A percentile compares a stretch with the other conserved stretches of the same genome.
These are phyloP conservation scores for Anagyrus pseudococci DNA, from an alignment of 2,888 invertebrate genomes.

Conservation along the genomic window DNA sequence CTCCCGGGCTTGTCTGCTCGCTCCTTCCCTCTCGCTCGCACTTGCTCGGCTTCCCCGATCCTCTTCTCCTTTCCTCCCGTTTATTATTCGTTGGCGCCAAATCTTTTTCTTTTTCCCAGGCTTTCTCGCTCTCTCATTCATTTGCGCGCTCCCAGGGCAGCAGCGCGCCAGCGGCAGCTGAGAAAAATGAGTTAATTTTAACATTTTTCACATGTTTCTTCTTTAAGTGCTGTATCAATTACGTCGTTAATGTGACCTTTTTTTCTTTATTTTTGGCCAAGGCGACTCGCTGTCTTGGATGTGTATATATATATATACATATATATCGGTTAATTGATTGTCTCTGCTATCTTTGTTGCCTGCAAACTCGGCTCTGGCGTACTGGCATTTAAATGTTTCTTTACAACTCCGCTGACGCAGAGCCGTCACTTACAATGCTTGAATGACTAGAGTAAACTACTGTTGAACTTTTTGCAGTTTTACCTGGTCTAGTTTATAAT, in stretches of 20 bases:
- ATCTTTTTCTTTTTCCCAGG: constrained; percentile 41
- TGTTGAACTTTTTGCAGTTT: no score
- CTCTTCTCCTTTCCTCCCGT: neutral
- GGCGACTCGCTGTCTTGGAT: no score
- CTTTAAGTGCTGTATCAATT: constrained; percentile 33
- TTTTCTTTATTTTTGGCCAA: no score
- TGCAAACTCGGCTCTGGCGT: no score
- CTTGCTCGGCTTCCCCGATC: neutral
- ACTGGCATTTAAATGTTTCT: no score
- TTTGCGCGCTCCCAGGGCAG: neutral
- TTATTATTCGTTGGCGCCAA: constrained; percentile 40
- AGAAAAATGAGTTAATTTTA: constrained; percentile 39
- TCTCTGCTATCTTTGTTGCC: no score
- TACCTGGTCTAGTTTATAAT: no score
- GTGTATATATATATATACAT: no score
- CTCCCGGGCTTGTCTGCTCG: constrained; percentile 47
- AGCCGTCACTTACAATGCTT: no score
- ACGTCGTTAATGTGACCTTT: neutral
- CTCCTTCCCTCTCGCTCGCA: constrained; percentile 8
- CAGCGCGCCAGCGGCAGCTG: constrained; percentile 26
- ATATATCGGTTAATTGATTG: no score
- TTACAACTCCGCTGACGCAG: no score
- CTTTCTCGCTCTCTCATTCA: constrained; percentile 25
- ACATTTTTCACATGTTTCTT: constrained; percentile 33
- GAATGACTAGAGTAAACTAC: no score